phyloP scores from a whole-genome alignment of 2,888 invertebrate species.

The Folsomia manolachei region DNA sequence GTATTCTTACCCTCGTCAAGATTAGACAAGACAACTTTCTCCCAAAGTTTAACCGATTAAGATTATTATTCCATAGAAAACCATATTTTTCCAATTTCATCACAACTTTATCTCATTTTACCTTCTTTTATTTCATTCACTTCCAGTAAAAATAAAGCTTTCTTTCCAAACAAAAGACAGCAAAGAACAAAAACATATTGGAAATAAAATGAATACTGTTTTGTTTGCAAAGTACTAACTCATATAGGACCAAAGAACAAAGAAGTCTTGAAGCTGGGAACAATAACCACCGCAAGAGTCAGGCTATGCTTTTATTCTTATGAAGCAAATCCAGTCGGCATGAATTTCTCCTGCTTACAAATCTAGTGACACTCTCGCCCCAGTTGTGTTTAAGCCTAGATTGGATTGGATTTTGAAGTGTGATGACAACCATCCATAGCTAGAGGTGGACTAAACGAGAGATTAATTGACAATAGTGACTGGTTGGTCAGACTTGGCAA shows the following conservation, averaged over 20 bases:
- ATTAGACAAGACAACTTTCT: no score
- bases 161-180: not conserved
- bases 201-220: not conserved
- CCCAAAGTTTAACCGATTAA: no score
- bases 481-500: not conserved
- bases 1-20: no score
- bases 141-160: not conserved
- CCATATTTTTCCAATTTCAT: no score
- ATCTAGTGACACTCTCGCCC: not conserved
- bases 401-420: constrained; percentile 1
- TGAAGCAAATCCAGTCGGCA: not conserved
- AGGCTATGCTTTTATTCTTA: not conserved
- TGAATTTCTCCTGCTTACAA: not conserved
- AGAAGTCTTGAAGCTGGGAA: no score
- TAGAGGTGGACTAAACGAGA: constrained; percentile 6
- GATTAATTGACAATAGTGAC: not conserved
- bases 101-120: no score
- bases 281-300: no score
- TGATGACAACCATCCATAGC: not conserved
- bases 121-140: not conserved
- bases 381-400: not conserved
- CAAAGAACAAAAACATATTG: not conserved
- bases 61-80: no score
- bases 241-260: not conserved
- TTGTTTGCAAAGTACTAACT: not conserved